phyloP scores from a whole-genome alignment of 2,113 vertebrate genomes.

The Leucopternis melanops region DNA sequence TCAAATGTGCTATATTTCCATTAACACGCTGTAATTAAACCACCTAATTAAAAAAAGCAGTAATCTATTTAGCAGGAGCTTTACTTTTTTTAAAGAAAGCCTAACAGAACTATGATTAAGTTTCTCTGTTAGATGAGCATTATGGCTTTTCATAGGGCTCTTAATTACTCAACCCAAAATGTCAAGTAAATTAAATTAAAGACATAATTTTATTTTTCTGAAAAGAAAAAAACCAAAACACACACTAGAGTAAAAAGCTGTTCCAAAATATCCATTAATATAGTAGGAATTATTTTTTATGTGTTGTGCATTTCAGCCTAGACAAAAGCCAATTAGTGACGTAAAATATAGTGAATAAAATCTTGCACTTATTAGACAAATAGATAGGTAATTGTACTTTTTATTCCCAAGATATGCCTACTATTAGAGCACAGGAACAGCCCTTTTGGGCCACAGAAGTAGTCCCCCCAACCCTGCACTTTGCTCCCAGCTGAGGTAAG shows the following conservation, averaged over 20 bases:
- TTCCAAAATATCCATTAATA: constrained; percentile 52
- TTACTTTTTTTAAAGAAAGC: background rate
- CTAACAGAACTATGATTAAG: constrained; percentile 59
- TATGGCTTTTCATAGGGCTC: constrained; percentile 63
- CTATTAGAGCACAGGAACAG: background rate
- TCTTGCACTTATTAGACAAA: background rate
- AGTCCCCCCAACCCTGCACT: background rate
- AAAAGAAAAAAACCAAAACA: background rate
- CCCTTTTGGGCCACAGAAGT: background rate
- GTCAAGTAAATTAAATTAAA: constrained; percentile 77
- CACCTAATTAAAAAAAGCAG: constrained; percentile 71
- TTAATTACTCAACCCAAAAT: constrained; percentile 70
- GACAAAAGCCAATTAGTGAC: background rate
- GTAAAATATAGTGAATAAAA: background rate
- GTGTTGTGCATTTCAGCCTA: background rate
- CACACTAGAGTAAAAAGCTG: background rate
- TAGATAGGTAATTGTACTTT: background rate
- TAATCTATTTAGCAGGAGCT: constrained; percentile 65
- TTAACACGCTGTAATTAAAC: constrained; percentile 75
- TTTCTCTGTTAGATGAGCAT: constrained; percentile 68
- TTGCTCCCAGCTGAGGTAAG: background rate
- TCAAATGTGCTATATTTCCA: too few species aligned
- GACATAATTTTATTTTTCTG: constrained; percentile 64
- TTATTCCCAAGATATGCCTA: background rate
- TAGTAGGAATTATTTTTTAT: background rate